Evolutionary conservation across 2,797 vertebrate genomes (phyloP), one percentile per base, ranked within the genome.

Genomic region (Chloroceryle amazona): DNA sequence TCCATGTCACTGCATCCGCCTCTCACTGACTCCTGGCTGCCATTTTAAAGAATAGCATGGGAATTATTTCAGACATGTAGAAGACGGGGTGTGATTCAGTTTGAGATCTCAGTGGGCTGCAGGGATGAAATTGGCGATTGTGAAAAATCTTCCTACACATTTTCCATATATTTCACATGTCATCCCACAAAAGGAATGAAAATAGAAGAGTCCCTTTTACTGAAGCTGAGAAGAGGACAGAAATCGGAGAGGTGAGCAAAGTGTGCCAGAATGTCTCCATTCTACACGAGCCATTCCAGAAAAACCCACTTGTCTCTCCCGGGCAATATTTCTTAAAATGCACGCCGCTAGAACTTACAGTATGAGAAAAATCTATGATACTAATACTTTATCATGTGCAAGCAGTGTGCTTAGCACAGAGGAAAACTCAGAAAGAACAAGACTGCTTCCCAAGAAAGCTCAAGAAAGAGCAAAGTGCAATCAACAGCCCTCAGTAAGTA

Each of bases 161-260:
- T 93, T 96, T 97, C 93, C 95, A 87, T 94, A 94, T 90, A 96
- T 95, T 97, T 89, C 92, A 71, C 78, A 93, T 86, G 52, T 42
- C 93, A 89, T 96, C 96, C 95, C 81, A 95, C 96, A 85, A 95
- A 95, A 94, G 37, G 49, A 90, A 81, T 90, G 83, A 80, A 95
- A 96, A 94, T 94, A 96, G 95, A 96, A 89, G 49, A 89, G 81
- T 76, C 86, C 54, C 54, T 95, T 82, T 80, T 73, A 82, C 67
- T 9, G 29, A 94, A 92, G 68, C 63, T 93, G 79, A 95, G 63
- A 92, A 92, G 74, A 78, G 23, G 76, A 63, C 13, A 67, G 67
- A 90, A 95, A 90, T 49, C 41, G 67, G 72, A 73, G 74, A 80
- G 79, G 84, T 93, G 79, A 72, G 65, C 52, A 74, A 89, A 89